Percentiles rank a stretch among this genome's conserved stretches.
Evolutionary conservation across 2,797 vertebrate genomes (phyloP).

Genomic region (Micropoecilia bifurca): DNA sequence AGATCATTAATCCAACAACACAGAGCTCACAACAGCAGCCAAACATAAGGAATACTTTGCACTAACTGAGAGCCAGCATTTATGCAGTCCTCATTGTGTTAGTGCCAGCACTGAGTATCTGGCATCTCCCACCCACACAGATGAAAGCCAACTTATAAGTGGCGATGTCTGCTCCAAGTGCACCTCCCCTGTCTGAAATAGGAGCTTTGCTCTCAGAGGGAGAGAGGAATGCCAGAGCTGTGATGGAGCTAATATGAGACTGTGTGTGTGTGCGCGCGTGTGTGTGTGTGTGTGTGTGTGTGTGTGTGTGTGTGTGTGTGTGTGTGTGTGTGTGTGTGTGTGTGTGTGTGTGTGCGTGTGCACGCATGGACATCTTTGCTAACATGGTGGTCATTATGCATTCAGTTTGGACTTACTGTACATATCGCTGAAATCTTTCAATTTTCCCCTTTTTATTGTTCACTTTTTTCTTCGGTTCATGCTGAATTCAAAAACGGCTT

Average conservation of each 20-base stretch:
- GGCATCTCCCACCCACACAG: constrained; percentile 76
- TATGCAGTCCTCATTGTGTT: constrained; percentile 43
- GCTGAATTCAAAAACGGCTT: constrained; percentile 75
- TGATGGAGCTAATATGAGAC: constrained; percentile 29
- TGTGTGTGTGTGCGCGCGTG: constrained; percentile 20
- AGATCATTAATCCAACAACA: constrained; percentile 64
- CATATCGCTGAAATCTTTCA: constrained; percentile 62
- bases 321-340: constrained; percentile 24
- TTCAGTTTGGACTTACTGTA: constrained; percentile 44
- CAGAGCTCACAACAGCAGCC: constrained; percentile 43
- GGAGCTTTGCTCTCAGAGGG: constrained; percentile 33
- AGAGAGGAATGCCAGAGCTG: constrained; percentile 29
- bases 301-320: constrained; percentile 2
- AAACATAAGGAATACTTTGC: constrained; percentile 40
- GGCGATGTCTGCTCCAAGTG: constrained; percentile 67
- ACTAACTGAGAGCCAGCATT: constrained; percentile 42
- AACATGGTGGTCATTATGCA: constrained; percentile 66
- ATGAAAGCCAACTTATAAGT: constrained; percentile 76
- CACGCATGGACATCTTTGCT: constrained; percentile 50
- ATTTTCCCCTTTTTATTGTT: constrained; percentile 64
- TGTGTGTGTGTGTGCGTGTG: constrained; percentile 20
- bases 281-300: constrained; percentile 21
- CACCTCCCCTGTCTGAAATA: constrained; percentile 67
- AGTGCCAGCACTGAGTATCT: constrained; percentile 53
- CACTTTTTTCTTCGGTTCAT: constrained; percentile 54